phyloP scores from a whole-genome alignment of 2,888 invertebrate species.

The Amphipyra berbera region DNA sequence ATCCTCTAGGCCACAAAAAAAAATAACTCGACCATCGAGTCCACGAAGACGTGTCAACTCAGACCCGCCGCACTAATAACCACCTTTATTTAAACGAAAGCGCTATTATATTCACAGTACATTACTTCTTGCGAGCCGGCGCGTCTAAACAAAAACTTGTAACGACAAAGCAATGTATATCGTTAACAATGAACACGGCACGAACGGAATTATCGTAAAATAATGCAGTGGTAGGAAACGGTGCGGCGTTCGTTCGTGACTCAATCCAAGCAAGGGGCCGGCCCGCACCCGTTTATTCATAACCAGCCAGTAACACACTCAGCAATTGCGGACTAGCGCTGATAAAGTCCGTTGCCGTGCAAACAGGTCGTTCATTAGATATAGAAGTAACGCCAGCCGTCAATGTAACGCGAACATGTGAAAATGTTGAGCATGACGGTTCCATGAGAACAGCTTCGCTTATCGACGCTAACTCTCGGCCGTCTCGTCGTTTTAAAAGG shows the following conservation, averaged over 20 bases:
- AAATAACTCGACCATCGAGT: conserved; percentile 36
- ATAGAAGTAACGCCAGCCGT: conserved; percentile 13
- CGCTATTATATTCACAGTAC: conserved; percentile 31
- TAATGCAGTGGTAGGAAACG: conserved; percentile 68
- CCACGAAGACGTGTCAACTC: conserved; percentile 54
- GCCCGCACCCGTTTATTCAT: conserved; percentile 68
- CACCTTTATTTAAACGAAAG: conserved; percentile 16
- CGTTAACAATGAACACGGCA: conserved; percentile 53
- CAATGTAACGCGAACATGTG: conserved; percentile 44
- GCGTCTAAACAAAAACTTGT: conserved; percentile 18
- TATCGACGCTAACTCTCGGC: conserved; percentile 45
- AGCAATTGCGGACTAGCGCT: conserved; percentile 46
- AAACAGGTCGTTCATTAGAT: conserved; percentile 39
- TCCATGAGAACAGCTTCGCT: conserved; percentile 18
- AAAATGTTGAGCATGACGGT: conserved; percentile 22
- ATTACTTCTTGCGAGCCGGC: conserved; percentile 24
- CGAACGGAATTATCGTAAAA: conserved; percentile 63
- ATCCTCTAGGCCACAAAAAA: conserved; percentile 33
- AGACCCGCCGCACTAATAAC: conserved; percentile 20
- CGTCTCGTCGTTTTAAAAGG: conserved; percentile 37
- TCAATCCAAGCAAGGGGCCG: conserved; percentile 78
- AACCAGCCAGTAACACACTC: conserved; percentile 51
- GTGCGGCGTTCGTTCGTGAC: conserved; percentile 81
- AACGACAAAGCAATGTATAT: conserved; percentile 66
- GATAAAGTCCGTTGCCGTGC: conserved; percentile 58